Conservation (phyloP, 2,888 invertebrate species). For the Biston stratarius region DNA sequence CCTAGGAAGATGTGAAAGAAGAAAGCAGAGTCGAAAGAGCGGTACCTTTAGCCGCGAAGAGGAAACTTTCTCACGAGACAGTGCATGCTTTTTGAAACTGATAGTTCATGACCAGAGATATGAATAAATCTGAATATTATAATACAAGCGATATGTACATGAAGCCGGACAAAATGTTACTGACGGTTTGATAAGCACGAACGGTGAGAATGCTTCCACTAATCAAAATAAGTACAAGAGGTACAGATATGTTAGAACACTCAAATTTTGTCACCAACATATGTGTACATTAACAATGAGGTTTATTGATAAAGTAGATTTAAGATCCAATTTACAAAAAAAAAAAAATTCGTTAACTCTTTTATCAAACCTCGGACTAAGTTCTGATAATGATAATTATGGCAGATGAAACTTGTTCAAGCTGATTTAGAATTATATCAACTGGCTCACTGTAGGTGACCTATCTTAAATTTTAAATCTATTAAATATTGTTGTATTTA, state of each 20-base stretch:
- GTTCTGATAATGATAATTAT: constrained; percentile 20
- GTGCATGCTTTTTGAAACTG: constrained; percentile 88
- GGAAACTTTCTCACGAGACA: constrained; percentile 93
- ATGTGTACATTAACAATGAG: constrained; percentile 53
- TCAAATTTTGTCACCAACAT: constrained; percentile 52
- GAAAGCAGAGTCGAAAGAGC: constrained; percentile 90
- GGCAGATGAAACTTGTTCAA: constrained; percentile 27
- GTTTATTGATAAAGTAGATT: constrained; percentile 14
- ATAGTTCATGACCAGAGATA: constrained; percentile 84
- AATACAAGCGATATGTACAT: constrained; percentile 89
- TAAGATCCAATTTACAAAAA: constrained; percentile 2
- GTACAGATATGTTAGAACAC: constrained; percentile 65
- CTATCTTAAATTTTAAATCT: constrained; percentile 17
- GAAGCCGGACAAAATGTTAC: constrained; percentile 86
- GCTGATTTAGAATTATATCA: constrained; percentile 15
- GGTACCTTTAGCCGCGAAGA: constrained; percentile 95
- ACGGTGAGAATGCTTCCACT: constrained; percentile 88
- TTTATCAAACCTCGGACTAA: constrained; percentile 27
- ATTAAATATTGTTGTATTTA: constrained; percentile 55
- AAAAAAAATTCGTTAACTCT: constrained; percentile 3
- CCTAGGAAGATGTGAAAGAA: constrained; percentile 89
- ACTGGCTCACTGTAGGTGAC: constrained; percentile 12
- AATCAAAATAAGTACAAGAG: constrained; percentile 53
- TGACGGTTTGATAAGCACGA: constrained; percentile 85
- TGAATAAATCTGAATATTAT: constrained; percentile 80